Evolutionary conservation across 2,888 invertebrate species (phyloP), one percentile per base, ranked within the genome.

Genomic region (Ellobium chinense): DNA sequence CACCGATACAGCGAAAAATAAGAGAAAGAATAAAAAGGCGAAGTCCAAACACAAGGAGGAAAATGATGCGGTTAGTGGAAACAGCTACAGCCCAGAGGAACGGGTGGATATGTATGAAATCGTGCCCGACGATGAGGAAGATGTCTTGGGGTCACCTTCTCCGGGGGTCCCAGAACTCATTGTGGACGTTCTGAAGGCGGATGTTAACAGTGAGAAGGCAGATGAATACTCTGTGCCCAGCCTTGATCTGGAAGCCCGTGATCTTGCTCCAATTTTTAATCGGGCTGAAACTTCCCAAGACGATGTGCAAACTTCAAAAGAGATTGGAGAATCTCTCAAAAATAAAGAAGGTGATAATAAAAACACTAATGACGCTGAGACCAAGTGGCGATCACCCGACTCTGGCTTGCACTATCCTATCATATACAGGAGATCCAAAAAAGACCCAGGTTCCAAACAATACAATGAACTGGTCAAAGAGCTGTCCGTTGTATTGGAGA

Each of bases 391-490:
- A 21, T 14, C 65, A 31, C 29, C 60, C 1, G 78, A 79, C 36
- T 36, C 78, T 14, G 72, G 34, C 21, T 58, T 87, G 66, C 83
- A 86, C 56, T 87, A 87, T 72, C 90, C 89, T 31, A 88, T 89
- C 36, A 86, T 90, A 31, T 90, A 87, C 63, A 87, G 89, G 65
- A 86, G 88, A 72, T 89, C 89, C 2, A 89, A 87, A 66, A 87
- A 86, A 65, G 89, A 90, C 75, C 88, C 88, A 7, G 90, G 89
- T 27, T 89, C 89, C 24, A 88, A 88, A 78, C 82, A 88, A 27
- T 88, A 90, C 83, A 88, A 88, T 79, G 85, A 85, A 14, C 77
- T 90, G 21, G 85, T 90, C 7, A 86, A 85, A 46, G 90, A 90
- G 74, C 75, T 90, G 70, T 85, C 86, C 18, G 78, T 84, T 21